phyloP scores from a whole-genome alignment of 53 echinoderm and acorn worm genomes.

The Hippasteria phrygiana region DNA sequence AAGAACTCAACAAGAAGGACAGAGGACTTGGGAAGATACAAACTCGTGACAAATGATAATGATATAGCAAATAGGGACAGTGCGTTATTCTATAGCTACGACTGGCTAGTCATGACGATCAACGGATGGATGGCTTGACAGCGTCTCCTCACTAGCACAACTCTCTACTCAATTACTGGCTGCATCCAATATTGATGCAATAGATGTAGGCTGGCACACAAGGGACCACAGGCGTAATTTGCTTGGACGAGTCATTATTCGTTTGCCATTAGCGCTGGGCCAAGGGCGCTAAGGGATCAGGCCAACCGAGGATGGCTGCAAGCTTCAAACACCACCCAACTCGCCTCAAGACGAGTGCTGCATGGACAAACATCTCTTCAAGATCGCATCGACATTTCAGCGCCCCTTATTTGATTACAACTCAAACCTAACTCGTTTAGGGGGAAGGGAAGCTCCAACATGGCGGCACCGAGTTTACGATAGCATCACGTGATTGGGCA shows the following conservation, averaged over 20 bases:
- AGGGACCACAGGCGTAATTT: conserved; percentile 70
- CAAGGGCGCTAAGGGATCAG: conserved; percentile 60
- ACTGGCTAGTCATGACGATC: conserved; percentile 51
- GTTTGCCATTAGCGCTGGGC: conserved; percentile 70
- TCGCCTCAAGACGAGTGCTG: conserved; percentile 43
- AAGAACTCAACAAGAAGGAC: conserved; percentile 5
- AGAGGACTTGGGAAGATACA: not conserved
- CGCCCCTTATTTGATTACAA: conserved; percentile 33
- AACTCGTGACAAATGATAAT: conserved; percentile 45
- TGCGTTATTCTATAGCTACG: conserved; percentile 20
- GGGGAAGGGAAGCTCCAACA: not conserved
- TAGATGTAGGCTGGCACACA: conserved; percentile 69
- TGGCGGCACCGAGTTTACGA: too few species aligned
- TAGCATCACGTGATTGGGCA: too few species aligned
- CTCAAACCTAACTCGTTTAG: conserved; percentile 34
- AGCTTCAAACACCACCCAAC: conserved; percentile 23
- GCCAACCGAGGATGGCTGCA: conserved; percentile 18
- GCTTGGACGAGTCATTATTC: conserved; percentile 75
- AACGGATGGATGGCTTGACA: conserved; percentile 54
- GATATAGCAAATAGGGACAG: conserved; percentile 41
- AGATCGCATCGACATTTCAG: conserved; percentile 28
- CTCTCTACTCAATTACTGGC: conserved; percentile 72
- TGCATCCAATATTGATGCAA: conserved; percentile 73
- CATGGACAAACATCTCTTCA: conserved; percentile 29
- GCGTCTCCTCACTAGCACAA: conserved; percentile 51